Evolutionary conservation across 2,888 invertebrate genomes (phyloP), one percentile per base, ranked within the genome.

Genomic region (Epiblema foenella): DNA sequence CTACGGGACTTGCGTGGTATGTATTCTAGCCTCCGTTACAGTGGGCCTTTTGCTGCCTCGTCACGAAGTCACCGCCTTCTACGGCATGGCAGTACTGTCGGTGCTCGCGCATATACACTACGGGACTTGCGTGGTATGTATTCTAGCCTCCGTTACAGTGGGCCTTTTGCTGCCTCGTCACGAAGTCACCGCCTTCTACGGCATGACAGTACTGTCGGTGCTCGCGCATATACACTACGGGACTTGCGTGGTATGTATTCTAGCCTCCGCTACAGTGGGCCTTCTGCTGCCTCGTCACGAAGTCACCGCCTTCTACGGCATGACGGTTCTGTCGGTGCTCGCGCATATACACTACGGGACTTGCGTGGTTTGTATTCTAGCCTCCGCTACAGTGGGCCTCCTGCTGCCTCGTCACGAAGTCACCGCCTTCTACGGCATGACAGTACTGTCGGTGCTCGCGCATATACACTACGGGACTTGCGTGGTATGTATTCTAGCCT

Each of bases 401-500:
- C 85, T 94, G 10, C 51, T 74, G 18, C 93, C 94, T 10, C 92
- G 94, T 12, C 85, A 94, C 63, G 98, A 98, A 88, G 85, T 95
- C 59, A 87, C 92, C 67, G 89, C 97, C 39, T 94, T 98, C 67
- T 97, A 98, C 86, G 87, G 94, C 0, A 90, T 98, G 66, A 96
- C 97, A 29, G 83, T 95, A 51, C 87, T 97, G 65, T 94, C 95
- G 18, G 95, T 98, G 1, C 82, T 95, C 59, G 96, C 97, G 4
- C 99, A 99, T 88, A 85, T 98, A 76, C 98, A 99, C 86, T 99
- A 99, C 87, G 99, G 99, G 52, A 95, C 97, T 54, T 97, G 97
- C 89, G 97, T 99, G 94, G 91, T 91, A 20, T 85, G 90, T 83
- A 56, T 18, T 29, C 88, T 94, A 62, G 84, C 94, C 0, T 94